Base-by-base conservation (phyloP, 1,140 invertebrate genomes). In the Brachionus rubens region DNA sequence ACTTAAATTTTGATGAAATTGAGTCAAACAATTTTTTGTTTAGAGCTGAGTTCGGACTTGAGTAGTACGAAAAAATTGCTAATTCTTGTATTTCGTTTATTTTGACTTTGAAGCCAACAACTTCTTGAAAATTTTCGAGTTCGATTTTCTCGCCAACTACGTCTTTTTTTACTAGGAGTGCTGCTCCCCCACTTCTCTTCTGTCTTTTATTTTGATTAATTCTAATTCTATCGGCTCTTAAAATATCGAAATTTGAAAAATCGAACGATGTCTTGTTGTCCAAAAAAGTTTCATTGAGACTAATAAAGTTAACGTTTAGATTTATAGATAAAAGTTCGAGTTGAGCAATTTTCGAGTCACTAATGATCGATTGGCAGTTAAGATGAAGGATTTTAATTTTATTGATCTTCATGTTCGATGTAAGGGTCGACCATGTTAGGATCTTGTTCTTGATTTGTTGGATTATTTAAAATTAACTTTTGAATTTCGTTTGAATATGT, bases 1-100 rank as follows among this genome's bases (percentile, higher is more conserved):
- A 36, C 33, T 56, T 56, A 28, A 28, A 56, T 56, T 14, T 56
- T 30, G 24, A n/a, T 56, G 26, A 26, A 28, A 56, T 28, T n/a
- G 30, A 56, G 24, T 56, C 52, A 30, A 56, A 56, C 14, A 56
- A 56, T 56, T 56, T 56, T 56, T 56, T 10, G 30, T 56, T 56
- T 28, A 33, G 26, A 28, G n/a, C 30, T 30, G 30, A 28, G 26
- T 24, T 28, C 14, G 52, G 52, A 30, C 26, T 56, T 28, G 52
- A 56, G 28, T 56, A 56, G 52, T 24, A 28, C 12, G 52, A 56
- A 56, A 56, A 56, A 28, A 56, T 56, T 28, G 52, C 52, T 5
- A 56, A 7, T 26, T 56, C 52, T 10, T 56, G 9, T 28, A n/a
- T 56, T 14, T 56, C 14, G 52, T 56, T 30, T 56, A 56, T 56